phyloP scores from a whole-genome alignment of 2,888 invertebrate genomes.

The Idaea biselata region DNA sequence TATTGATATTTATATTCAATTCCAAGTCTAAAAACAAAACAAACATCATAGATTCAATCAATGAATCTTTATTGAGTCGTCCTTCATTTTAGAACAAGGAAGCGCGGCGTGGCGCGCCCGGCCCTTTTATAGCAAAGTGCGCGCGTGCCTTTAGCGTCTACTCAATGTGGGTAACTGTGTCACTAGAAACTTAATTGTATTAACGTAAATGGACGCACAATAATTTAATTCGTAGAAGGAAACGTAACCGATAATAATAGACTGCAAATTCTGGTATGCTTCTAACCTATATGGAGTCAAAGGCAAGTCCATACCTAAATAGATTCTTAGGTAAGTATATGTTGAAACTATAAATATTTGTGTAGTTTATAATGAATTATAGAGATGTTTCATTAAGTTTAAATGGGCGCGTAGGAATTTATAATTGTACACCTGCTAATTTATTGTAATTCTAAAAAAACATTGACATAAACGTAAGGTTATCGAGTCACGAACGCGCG shows the following conservation, averaged over 20 bases:
- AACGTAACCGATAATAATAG: neutral
- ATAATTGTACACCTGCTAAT: neutral
- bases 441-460: neutral
- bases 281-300: neutral
- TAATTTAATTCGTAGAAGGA: neutral
- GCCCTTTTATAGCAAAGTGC: neutral
- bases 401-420: neutral
- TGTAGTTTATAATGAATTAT: neutral
- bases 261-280: neutral
- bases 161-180: constrained; percentile 34
- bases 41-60: neutral
- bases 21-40: neutral
- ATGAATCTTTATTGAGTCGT: neutral
- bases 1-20: neutral
- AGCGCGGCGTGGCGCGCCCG: neutral
- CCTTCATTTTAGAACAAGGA: neutral
- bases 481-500: neutral
- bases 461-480: neutral
- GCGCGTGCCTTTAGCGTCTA: constrained; percentile 15
- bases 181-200: constrained; percentile 27
- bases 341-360: neutral
- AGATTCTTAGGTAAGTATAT: neutral
- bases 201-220: neutral
- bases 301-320: neutral
- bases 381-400: neutral